phyloP scores from a whole-genome alignment of 2,113 vertebrate species.

The Eudorcas thomsonii region DNA sequence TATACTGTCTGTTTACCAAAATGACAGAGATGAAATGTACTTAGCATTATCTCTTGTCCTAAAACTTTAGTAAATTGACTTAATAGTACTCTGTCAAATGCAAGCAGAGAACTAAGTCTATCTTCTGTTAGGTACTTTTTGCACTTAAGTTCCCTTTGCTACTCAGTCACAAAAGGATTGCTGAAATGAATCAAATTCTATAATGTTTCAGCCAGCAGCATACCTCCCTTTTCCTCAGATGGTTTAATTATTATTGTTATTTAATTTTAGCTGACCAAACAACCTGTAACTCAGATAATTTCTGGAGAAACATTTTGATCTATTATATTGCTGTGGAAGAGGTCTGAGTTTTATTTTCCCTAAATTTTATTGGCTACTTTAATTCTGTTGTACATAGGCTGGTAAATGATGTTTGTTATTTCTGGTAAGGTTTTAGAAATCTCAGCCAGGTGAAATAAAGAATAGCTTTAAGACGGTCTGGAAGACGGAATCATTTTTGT shows the following conservation, averaged over 20 bases:
- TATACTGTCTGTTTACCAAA: not conserved
- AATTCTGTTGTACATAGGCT: not conserved
- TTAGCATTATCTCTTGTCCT: not conserved
- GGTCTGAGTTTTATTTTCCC: not conserved
- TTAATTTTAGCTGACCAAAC: not conserved
- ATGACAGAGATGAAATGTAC: not conserved
- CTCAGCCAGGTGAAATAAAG: not conserved
- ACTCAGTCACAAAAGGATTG: not conserved
- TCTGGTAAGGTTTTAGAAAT: not conserved
- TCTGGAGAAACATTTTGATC: not conserved
- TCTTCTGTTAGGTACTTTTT: not conserved
- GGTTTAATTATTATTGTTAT: not conserved
- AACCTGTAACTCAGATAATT: not conserved
- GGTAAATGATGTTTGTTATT: not conserved
- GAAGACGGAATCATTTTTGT: not conserved
- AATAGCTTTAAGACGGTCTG: not conserved
- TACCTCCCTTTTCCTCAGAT: not conserved
- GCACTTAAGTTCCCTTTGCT: not conserved
- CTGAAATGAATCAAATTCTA: not conserved
- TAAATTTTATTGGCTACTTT: not conserved
- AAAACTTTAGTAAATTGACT: not conserved
- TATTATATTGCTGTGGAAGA: not conserved
- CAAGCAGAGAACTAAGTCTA: not conserved
- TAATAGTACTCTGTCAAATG: not conserved
- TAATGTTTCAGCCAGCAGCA: not conserved